These are phyloP conservation scores for Cochlearius cochlearius DNA, from an alignment of 2,113 vertebrate genomes.

Conservation along the genomic window DNA sequence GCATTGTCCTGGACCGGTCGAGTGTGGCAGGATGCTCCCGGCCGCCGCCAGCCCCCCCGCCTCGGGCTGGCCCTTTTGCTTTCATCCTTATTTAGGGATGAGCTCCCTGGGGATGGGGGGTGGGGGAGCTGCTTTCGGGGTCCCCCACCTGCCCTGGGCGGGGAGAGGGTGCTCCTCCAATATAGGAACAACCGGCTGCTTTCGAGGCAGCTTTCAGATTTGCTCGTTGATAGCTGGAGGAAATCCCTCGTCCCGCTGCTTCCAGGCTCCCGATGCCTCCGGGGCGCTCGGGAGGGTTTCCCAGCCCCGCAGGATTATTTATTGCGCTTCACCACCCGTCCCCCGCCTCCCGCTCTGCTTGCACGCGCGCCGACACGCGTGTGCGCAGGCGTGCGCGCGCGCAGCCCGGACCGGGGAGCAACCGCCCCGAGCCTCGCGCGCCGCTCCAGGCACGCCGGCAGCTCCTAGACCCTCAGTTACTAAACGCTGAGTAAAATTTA, in stretches of 20 bases:
- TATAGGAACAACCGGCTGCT: fast-evolving
- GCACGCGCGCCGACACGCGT: too few relatives aligned
- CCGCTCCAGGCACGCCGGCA: neutral
- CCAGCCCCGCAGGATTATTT: neutral
- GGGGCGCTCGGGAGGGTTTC: neutral
- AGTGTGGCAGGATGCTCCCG: slow-evolving; percentile 47
- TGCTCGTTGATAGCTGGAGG: neutral
- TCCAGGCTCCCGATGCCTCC: neutral
- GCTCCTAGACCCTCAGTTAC: neutral
- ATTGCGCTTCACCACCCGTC: too few relatives aligned
- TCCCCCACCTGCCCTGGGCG: neutral
- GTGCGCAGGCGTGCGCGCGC: fast-evolving
- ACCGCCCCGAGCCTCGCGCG: fast-evolving
- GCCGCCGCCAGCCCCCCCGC: neutral
- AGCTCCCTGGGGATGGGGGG: neutral
- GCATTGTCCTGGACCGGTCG: neutral
- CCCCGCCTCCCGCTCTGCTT: neutral
- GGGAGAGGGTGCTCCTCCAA: neutral
- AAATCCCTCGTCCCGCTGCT: neutral
- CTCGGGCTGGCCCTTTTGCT: neutral
- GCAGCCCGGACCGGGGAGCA: neutral
- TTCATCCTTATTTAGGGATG: neutral
- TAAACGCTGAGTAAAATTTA: neutral
- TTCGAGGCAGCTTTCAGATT: neutral
- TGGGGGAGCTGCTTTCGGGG: neutral